Evolutionary conservation across 2,797 vertebrate species (phyloP), one percentile per base, ranked within the genome.

Genomic region (Labroides dimidiatus): DNA sequence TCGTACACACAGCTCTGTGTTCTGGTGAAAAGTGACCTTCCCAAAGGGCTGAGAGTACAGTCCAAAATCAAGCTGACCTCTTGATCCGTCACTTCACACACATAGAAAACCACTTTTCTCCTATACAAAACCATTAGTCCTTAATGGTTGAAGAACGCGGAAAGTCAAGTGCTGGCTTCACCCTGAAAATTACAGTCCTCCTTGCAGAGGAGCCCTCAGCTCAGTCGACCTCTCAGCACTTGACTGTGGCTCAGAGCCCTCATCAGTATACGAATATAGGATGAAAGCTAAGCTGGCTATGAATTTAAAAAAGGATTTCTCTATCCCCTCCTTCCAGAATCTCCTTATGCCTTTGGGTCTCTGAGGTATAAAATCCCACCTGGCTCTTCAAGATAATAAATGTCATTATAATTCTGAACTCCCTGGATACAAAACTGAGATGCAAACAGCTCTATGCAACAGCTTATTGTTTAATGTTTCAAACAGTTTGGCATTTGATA

Each of bases 291-390:
- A 69, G 52, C 74, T 41, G 58, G 68, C 73, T 62, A 41, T 81
- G 84, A 78, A 82, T 82, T 85, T 84, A 64, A 77, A 86, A 73
- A 16, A 60, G 52, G 37, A 23, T 59, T 44, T 63, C n/a, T 49
- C 37, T 19, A 14, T 27, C 14, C 10, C 16, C 50, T 49, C 33
- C 33, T 9, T 63, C 20, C 15, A 58, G 66, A 43, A 44, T 41
- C 50, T 53, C 56, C 37, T 72, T 9, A 13, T 20, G 24, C 43
- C 60, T 70, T 62, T 39, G 36, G 47, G 2, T 13, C 24, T 69
- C 24, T 17, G 8, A 13, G 39, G 49, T 24, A 16, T 61, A 20
- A 70, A 64, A 62, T 54, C 41, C 39, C 20, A 65, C n/a, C 17
- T 44, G 5, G 15, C 48, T 47, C 21, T 30, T 42, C 2, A 4